Evolutionary conservation across 2,888 invertebrate genomes (phyloP), one percentile per base, ranked within the genome.

Genomic region (Crematogaster levior): DNA sequence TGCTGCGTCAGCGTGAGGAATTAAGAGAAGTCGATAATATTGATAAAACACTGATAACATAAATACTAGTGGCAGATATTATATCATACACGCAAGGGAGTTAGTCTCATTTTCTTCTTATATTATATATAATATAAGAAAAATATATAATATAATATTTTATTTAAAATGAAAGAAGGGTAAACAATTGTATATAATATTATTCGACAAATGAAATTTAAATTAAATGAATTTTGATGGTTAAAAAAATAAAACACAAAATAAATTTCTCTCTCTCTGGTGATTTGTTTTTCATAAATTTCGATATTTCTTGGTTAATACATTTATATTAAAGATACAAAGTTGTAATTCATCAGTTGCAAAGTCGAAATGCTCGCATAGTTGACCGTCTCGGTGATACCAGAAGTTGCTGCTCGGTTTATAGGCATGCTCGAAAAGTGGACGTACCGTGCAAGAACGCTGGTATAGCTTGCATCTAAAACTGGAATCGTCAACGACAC

Each of bases 391-490:
- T 12, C 18, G 18, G 27, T 30, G 12, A 27, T 53, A 61, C 18
- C 61, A 24, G 74, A 63, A 63, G 53, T 30, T 77, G 43, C n/a
- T 60, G 37, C 18, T 48, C 46, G n/a, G 21, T 66, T 61, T 56
- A 40, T 12, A 27, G 37, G n/a, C 63, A 70, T 58, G 65, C 58
- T 48, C 24, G 68, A 80, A 88, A 66, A 85, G 84, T 86, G 73
- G 73, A 53, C 56, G 72, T 51, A 72, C 61, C 80, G 84, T 72
- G 70, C 48, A 60, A 43, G 10, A 84, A 72, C 81, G 82, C 88
- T 92, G 91, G 91, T 90, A 90, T 85, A 88, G 89, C 86, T 87
- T 88, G 86, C 65, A 84, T 91, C 92, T 92, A 92, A 92, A 92
- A 91, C 86, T 85, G 88, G 92, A 89, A 87, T 84, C 90, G 91